A percentile compares a stretch with the other conserved stretches of the same genome.
Evolutionary conservation across 2,888 invertebrate genomes (phyloP).

Genomic region (Lasioglossum marginatum): DNA sequence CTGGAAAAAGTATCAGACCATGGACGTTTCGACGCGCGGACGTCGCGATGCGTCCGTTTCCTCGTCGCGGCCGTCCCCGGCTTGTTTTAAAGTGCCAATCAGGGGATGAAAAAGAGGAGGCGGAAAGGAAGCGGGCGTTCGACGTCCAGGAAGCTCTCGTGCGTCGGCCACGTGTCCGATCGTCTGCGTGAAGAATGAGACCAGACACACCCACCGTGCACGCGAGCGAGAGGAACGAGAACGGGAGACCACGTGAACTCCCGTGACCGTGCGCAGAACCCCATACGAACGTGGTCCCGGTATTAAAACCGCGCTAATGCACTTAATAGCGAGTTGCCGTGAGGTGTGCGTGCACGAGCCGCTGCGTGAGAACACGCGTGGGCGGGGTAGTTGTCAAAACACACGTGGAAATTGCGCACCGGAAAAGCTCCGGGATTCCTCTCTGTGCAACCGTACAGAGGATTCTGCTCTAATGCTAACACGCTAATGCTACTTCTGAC

Average conservation of each 20-base stretch:
- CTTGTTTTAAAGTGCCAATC: conserved; percentile 66
- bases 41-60: conserved; percentile 14
- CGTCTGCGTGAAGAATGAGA: conserved; percentile 69
- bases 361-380: conserved; percentile 77
- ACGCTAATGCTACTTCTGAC: background rate
- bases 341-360: conserved; percentile 72
- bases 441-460: background rate
- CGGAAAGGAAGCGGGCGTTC: conserved; percentile 49
- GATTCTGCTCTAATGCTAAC: background rate
- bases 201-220: conserved; percentile 70
- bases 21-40: conserved; percentile 45
- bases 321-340: conserved; percentile 81
- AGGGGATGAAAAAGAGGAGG: conserved; percentile 54
- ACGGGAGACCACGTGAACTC: conserved; percentile 31
- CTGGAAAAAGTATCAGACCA: background rate
- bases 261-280: conserved; percentile 58
- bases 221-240: conserved; percentile 39
- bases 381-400: conserved; percentile 81
- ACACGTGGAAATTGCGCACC: conserved; percentile 65
- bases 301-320: conserved; percentile 81
- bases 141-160: conserved; percentile 62
- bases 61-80: conserved; percentile 41
- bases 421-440: conserved; percentile 18
- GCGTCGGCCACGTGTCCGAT: conserved; percentile 69
- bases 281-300: conserved; percentile 61